Base-by-base conservation (phyloP, 2,888 invertebrate species). In the Pycnomerus fuliginosus region DNA sequence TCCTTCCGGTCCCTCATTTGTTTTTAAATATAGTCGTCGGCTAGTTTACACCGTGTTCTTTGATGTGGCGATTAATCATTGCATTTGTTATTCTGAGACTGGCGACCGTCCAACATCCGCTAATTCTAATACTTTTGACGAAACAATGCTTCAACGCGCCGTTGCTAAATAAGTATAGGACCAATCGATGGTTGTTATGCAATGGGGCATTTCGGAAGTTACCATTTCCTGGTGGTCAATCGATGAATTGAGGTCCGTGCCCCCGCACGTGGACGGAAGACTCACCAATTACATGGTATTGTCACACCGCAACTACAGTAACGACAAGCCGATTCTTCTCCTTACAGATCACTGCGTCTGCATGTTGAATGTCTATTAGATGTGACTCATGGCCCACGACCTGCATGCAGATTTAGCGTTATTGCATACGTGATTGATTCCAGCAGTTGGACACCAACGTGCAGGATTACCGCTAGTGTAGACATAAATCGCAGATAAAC, bases 331-430 rank as follows among this genome's bases (percentile, higher is more conserved):
- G 53, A 52, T 55, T 55, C 47, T 57, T 58, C 55, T 55, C 62
- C 62, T 64, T 67, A 64, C 61, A 61, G 55, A 52, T 48, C 34
- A 47, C 38, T 33, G 41, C 44, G 35, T 29, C 23, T 37, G 58
- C 64, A 61, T 61, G 63, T 61, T 57, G 65, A 66, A 66, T 64
- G 64, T 62, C 63, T 62, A 64, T 64, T 64, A 62, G 57, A 49
- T 46, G 53, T 60, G 62, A 61, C 50, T 62, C 61, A 62, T 62
- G 64, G 52, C 32, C 59, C 65, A 65, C 65, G 62, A 63, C 55
- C 56, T 43, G 67, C 66, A 69, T 69, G 68, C 68, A 69, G 68
- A 70, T 69, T 69, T 69, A 69, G 61, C 69, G 68, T 70, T 70
- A 70, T 68, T 65, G 69, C 67, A 55, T 51, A 55, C 57, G 65